Base-by-base conservation (phyloP, 1,140 invertebrate genomes). In the Geopemphigus sp. region DNA sequence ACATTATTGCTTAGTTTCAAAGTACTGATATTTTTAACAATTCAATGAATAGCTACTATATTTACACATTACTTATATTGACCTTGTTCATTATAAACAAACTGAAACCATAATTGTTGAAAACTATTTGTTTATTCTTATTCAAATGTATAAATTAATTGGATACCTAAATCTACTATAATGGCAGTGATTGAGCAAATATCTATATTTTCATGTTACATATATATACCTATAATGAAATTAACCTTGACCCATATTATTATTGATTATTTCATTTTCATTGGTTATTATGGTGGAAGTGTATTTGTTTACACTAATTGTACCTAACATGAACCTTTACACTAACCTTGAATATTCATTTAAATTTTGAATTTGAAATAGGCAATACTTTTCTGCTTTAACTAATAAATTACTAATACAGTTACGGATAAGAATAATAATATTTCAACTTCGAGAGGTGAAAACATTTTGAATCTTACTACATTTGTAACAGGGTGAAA, bases 231-330 rank as follows among this genome's bases (percentile, higher is more conserved):
- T 39, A 39, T 39, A 3, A 39, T 70, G 11, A 66, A 66, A 14
- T 72, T 72, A 54, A 54, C 68, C 24, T 72, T 72, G 68, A 54
- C 50, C 68, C 24, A 72, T 17, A 70, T 53, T 26, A 70, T 68
- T n/a, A 47, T 22, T 68, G 22, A 26, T 68, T 2, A 72, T 72
- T 72, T 54, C 47, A 72, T 29, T 54, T 72, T 72, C 47, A 53
- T 54, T 54, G 5, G 47, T 50, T 54, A 29, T 29, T 68, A 50
- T 68, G 66, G 5, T 14, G 29, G 29, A 72, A 72, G 68, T 72
- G 24, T 54, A 72, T 54, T 54, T 72, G 17, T 12, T 54, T 29
- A 72, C 24, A 72, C 29, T 29, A 39, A 8, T 39, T 39, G n/a
- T n/a, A 39, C 32, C 32, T 39, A 39, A 8, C 32, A 39, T 8